A percentile compares a stretch with the other conserved stretches of the same genome.
These are phyloP conservation scores for Scomber colias DNA, from an alignment of 2,113 vertebrate species.

Conservation along the genomic window DNA sequence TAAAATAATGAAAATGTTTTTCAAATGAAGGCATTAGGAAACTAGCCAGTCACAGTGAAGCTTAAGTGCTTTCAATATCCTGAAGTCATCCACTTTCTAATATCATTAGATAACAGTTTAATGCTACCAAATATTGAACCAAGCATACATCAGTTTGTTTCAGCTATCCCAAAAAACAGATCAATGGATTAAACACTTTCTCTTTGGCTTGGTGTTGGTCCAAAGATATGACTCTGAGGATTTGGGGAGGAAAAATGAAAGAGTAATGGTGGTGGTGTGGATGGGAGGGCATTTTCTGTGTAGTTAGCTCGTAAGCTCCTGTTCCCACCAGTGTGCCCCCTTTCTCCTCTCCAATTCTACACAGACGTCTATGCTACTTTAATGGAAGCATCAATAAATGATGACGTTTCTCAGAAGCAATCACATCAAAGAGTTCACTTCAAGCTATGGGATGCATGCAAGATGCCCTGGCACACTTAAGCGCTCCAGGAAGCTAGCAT, in stretches of 20 bases:
- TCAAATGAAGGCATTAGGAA: constrained; percentile 3
- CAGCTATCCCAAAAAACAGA: not conserved
- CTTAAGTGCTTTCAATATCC: constrained; percentile 4
- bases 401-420: constrained; percentile 87
- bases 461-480: constrained; percentile 77
- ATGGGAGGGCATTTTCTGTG: constrained; percentile 53
- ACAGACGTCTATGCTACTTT: constrained; percentile 81
- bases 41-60: constrained; percentile 5
- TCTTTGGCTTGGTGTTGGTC: not conserved
- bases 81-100: not conserved
- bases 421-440: constrained; percentile 87
- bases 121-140: not conserved
- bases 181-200: constrained; percentile 9
- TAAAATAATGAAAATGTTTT: constrained; percentile 3
- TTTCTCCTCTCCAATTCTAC: constrained; percentile 55
- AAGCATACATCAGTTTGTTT: not conserved
- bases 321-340: constrained; percentile 50
- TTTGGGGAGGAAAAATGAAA: constrained; percentile 19
- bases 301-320: constrained; percentile 43
- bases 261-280: constrained; percentile 2
- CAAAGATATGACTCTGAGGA: not conserved
- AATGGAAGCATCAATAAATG: constrained; percentile 90
- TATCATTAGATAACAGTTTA: not conserved
- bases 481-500: constrained; percentile 67
- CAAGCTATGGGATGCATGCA: constrained; percentile 78